Conservation (phyloP, 2,113 vertebrate species). For the Argyrosomus japonicus region DNA sequence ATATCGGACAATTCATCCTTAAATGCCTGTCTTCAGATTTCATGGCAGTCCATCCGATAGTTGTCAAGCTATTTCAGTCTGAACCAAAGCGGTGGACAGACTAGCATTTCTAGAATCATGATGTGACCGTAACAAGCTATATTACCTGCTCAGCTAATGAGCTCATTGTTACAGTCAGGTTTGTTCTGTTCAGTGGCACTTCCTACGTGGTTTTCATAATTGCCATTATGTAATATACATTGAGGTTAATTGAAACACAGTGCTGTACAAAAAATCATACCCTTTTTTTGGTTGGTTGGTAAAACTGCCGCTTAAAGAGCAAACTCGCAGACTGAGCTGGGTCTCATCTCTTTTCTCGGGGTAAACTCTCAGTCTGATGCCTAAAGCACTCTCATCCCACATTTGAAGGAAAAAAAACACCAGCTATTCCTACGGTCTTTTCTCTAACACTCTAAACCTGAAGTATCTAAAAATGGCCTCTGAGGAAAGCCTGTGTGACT, state of each 20-base stretch:
- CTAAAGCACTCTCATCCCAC: conserved; percentile 37
- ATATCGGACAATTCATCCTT: too few species aligned
- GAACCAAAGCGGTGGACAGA: too few species aligned
- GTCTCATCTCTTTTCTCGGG: conserved; percentile 27
- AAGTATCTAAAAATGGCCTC: conserved; percentile 62
- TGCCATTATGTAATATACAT: neutral
- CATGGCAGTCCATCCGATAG: neutral
- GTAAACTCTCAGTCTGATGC: conserved; percentile 39
- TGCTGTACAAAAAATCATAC: too few species aligned
- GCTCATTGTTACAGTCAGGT: neutral
- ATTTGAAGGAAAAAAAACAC: conserved; percentile 10
- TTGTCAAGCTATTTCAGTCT: too few species aligned
- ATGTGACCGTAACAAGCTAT: too few species aligned
- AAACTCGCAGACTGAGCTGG: conserved; percentile 15
- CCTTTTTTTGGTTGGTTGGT: neutral
- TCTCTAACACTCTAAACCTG: conserved; percentile 43
- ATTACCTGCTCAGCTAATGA: neutral
- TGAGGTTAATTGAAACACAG: neutral
- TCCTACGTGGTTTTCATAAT: too few species aligned
- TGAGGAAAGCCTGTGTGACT: conserved; percentile 61
- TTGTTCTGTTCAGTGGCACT: too few species aligned
- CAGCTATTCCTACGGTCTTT: conserved; percentile 23
- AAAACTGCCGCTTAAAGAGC: neutral
- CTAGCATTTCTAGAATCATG: too few species aligned
- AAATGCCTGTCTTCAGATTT: too few species aligned